Evolutionary conservation across 2,797 vertebrate species (phyloP).

Genomic region (Sylvilagus floridanus): DNA sequence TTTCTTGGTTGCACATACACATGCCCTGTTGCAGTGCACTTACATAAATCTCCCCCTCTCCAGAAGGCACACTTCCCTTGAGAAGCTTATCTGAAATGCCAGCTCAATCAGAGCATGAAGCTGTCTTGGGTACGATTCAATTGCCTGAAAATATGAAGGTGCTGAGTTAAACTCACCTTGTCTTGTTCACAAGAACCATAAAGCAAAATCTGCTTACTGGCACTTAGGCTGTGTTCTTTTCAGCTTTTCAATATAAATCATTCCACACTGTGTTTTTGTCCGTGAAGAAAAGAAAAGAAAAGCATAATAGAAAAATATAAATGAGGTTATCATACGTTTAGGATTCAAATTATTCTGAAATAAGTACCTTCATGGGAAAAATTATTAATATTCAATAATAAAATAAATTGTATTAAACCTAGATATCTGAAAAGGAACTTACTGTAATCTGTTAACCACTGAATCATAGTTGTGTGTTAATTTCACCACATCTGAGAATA

Average conservation of each 20-base stretch:
- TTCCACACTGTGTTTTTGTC: neutral
- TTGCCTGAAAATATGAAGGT: neutral
- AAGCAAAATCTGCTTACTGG: neutral
- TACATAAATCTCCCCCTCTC: neutral
- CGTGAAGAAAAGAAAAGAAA: neutral
- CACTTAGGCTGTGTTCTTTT: neutral
- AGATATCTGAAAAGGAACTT: constrained; percentile 19
- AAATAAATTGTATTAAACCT: constrained; percentile 16
- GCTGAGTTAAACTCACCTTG: constrained; percentile 4
- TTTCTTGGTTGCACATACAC: neutral
- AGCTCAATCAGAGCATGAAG: neutral
- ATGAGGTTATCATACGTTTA: neutral
- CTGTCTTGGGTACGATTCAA: neutral
- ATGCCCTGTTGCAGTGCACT: neutral
- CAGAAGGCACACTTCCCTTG: neutral
- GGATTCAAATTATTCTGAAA: constrained; percentile 27
- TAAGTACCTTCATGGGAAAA: neutral
- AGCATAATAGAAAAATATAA: neutral
- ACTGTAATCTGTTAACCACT: neutral
- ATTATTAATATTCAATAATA: neutral
- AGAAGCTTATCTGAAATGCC: constrained; percentile 28
- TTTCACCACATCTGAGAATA: neutral
- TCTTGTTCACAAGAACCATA: neutral
- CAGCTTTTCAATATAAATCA: constrained; percentile 35
- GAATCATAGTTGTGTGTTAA: constrained; percentile 7